Evolutionary conservation across 2,797 vertebrate species (phyloP).

Genomic region (Buphagus erythrorhynchus): DNA sequence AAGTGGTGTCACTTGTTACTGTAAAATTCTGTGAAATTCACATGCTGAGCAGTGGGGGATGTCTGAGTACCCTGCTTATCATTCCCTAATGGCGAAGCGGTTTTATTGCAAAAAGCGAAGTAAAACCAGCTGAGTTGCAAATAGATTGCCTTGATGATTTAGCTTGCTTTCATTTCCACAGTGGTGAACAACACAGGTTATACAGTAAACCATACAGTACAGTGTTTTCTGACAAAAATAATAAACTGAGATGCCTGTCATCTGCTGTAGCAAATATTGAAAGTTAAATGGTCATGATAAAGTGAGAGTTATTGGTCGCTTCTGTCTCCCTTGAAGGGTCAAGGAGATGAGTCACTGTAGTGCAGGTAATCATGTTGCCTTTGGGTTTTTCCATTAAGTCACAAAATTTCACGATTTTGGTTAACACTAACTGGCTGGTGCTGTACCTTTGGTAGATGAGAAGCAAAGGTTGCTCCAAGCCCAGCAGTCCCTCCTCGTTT

Average conservation of each 20-base stretch:
- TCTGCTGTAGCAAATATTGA: not conserved
- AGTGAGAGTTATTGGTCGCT: rapidly evolving
- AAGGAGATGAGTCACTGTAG: not conserved
- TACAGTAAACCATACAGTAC: not conserved
- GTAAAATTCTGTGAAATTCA: not conserved
- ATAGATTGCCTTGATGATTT: not conserved
- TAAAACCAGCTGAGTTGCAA: not conserved
- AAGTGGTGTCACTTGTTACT: not conserved
- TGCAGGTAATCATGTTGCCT: not conserved
- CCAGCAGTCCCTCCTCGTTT: not conserved
- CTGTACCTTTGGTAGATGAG: not conserved
- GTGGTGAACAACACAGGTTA: not conserved
- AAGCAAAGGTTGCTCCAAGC: not conserved
- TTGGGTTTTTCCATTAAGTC: not conserved
- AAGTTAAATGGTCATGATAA: not conserved
- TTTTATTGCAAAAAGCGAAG: not conserved
- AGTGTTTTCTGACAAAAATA: conserved; percentile 24
- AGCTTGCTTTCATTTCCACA: not conserved
- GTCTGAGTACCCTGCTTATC: not conserved
- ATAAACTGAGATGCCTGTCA: not conserved
- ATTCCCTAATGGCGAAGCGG: not conserved
- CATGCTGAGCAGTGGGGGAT: not conserved
- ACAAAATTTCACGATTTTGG: not conserved
- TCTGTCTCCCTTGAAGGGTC: not conserved
- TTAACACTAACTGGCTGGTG: not conserved